Evolutionary conservation across 2,113 vertebrate species (phyloP), one percentile per base, ranked within the genome.

Genomic region (Megalops atlanticus): DNA sequence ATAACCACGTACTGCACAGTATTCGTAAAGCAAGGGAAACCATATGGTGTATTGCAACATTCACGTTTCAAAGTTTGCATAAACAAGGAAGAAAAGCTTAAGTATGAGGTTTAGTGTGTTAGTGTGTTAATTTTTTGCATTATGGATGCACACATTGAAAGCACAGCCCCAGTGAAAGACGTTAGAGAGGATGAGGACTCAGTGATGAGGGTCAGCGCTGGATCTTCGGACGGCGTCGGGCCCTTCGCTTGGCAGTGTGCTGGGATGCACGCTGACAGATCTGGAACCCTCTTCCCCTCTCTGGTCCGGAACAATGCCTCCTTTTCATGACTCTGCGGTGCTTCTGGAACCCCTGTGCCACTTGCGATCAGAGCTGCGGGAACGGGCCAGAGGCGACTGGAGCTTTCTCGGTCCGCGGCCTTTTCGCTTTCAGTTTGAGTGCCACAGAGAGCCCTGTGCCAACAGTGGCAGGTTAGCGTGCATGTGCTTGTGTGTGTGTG

Each of bases 271-370:
- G 87, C 83, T 72, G 86, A 85, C 88, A 90, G 87, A 91, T 88
- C 88, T 84, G 88, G 89, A 86, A 86, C 81, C 43, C 33, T 72
- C 82, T 79, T 82, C 43, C 82, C 76, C 49, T 39, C 68, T 68
- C 88, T 84, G 80, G 82, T 86, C 77, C 76, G 84, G 86, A 87
- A 91, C 90, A 90, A 90, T 87, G 87, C 82, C 79, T 85, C 45
- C 86, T 85, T 91, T 91, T 91, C 82, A 90, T 80, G 87, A 85
- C 88, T 85, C 0, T 86, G 89, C 86, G 88, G 89, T 88, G 89
- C 89, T 90, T 85, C 81, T 83, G 87, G 88, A 86, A 83, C 89
- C 89, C 86, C 89, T 79, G 82, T n/a, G 87, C 77, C 87, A 76
- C 84, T 88, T 85, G 85, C 88, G 87, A 85, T 88, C 88, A 81